Evolutionary conservation across 2,113 vertebrate species (phyloP), one percentile per base, ranked within the genome.

Genomic region (Esox niger): DNA sequence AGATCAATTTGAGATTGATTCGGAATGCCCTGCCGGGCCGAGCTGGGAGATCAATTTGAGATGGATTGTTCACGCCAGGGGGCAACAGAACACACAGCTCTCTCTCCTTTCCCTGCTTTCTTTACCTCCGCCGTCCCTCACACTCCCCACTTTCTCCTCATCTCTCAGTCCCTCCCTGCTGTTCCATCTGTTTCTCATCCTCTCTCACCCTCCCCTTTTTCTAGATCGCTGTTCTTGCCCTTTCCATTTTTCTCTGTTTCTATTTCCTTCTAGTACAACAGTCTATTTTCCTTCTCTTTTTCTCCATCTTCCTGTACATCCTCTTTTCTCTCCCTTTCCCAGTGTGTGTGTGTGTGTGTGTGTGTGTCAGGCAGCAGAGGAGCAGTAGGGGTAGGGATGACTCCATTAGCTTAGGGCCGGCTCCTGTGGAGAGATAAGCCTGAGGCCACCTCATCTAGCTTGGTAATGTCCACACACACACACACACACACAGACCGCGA

Each of bases 1-100:
- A 92, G 91, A 92, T 92, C 90, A 90, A 92, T 92, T 92, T 92
- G 88, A 92, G 91, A 92, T 92, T 90, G 89, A 92, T 90, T 90
- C 88, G 78, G 87, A 90, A 89, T 89, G 91, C 85, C 90, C 86
- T 86, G 88, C 85, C 86, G 89, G 88, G 87, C 81, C 76, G 73
- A 90, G 88, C 87, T 88, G 82, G 81, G 83, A 91, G 91, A 92
- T 92, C 90, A 92, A 91, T 92, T 91, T 90, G 85, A 91, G 91
- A 92, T 91, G 88, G 89, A 91, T 91, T 91, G 90, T 91, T 90
- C 88, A 84, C 73, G 83, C 89, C 85, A 84, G 86, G 89, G 88
- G 88, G 86, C 79, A 82, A 90, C 86, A 79, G 87, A n/a, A n/a
- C 88, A 88, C 76, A 73, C 86, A 86, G 80, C 85, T 80, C 79